Percentiles rank a stretch among this genome's conserved stretches.
Evolutionary conservation across 2,113 vertebrate species (phyloP).

Genomic region (Meleagris gallopavo): DNA sequence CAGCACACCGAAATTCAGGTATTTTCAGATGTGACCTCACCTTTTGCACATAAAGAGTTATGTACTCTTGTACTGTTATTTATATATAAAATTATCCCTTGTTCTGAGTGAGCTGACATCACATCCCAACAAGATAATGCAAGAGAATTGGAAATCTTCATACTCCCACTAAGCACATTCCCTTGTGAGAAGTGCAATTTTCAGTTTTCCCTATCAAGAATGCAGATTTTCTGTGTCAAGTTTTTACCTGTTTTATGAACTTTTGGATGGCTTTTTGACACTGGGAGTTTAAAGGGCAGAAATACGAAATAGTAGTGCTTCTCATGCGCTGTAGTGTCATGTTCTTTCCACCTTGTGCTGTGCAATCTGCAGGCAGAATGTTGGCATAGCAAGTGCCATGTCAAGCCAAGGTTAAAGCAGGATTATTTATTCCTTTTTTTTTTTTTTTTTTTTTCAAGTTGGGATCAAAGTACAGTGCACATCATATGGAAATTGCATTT

Average conservation of each 20-base stretch:
- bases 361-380: neutral
- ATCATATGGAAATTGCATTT: constrained; percentile 51
- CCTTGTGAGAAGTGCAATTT: constrained; percentile 30
- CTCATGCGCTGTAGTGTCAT: neutral
- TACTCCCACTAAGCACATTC: constrained; percentile 10
- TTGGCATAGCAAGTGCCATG: neutral
- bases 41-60: neutral
- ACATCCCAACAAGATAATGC: constrained; percentile 10
- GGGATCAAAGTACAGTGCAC: constrained; percentile 26
- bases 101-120: neutral
- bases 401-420: constrained; percentile 21
- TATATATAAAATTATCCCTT: neutral
- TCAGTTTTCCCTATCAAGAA: constrained; percentile 47
- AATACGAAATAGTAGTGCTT: constrained; percentile 23
- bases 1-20: neutral
- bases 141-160: constrained; percentile 3
- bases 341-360: neutral
- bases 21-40: neutral
- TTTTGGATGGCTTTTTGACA: constrained; percentile 24
- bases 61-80: neutral
- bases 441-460: neutral
- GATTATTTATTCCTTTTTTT: constrained; percentile 28
- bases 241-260: constrained; percentile 37
- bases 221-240: constrained; percentile 35
- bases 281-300: neutral